Evolutionary conservation across 2,888 invertebrate genomes (phyloP), one percentile per base, ranked within the genome.

Genomic region (Chrysolina haemoptera): DNA sequence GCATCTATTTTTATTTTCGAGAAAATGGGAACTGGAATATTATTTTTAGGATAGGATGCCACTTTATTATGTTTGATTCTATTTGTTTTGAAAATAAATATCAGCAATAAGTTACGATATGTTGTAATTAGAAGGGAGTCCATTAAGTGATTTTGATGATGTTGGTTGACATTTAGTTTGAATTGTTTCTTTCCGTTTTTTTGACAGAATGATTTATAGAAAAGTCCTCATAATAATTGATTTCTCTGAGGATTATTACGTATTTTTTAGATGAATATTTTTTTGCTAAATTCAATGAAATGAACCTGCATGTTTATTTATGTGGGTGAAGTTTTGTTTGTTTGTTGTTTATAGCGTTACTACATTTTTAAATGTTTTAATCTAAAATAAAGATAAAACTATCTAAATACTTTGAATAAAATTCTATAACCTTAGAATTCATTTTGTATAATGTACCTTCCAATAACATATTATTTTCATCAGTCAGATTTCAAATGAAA

Each of bases 91-190:
- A 59, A 35, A 59, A 59, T 59, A 59, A 59, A 59, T 59, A 59
- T 59, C 59, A 59, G 27, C n/a, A 59, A 59, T 59, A 59, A 59
- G 27, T 59, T 59, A 59, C 59, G 59, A 59, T 59, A 59, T 59
- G 59, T 59, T 35, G 35, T 59, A 59, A 53, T 53, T 22, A 53
- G 53, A 53, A 53, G 11, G 53, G 12, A 53, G 53, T 53, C 53
- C 53, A 53, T 53, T 53, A 53, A 53, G 20, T 53, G 53, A 18
- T 53, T 53, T 20, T 18, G 18, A 20, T 12, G 53, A 20, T 53
- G 3, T 12, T 4, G 20, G 53, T 53, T 53, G 53, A 53, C 53
- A 53, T 35, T 8, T 35, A 6, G 6, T 4, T 35, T 35, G 53
- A 20, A 20, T 11, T 12, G 53, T 18, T 53, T 20, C 16, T n/a